Base-by-base conservation (phyloP, 2,888 invertebrate genomes). In the Galerucella pusilla region DNA sequence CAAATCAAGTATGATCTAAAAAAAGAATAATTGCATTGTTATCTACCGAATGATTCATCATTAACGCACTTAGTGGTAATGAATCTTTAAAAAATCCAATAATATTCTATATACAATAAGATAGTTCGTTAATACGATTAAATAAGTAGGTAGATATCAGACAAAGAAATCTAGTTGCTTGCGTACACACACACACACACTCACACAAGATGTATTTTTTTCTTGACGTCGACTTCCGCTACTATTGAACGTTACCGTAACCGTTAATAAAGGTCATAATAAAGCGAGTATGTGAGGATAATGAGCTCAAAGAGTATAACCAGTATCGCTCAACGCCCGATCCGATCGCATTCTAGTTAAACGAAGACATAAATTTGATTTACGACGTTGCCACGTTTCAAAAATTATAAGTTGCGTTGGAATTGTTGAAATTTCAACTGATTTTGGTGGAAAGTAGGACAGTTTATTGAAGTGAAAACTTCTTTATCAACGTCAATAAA, bases 141-240 rank as follows among this genome's bases (percentile, higher is more conserved):
- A 73, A 71, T 73, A 76, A 69, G 68, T 74, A 76, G 71, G 73
- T 75, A 74, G 77, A 76, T 81, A 85, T 85, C 84, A 82, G 82
- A 86, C 86, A 86, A 86, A 86, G 86, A 85, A 84, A 85, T 85
- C 84, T 83, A 79, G 79, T 82, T 85, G 85, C 83, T 83, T 83
- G 85, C 84, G 84, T 70, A 74, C 71, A 14, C 14, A 49, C 49
- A 49, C 12, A n/a, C n/a, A 10, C 10, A 45, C 10, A 45, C 45
- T 61, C 57, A 74, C 71, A 68, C 71, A 71, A 85, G 83, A 83
- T 80, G 80, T 83, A 57, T 57, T 57, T 83, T 85, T 85, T 85
- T 85, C 84, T 84, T 81, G 81, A 83, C 85, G 81, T 81, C 83
- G 81, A 86, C 87, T 87, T 87, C 87, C 87, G 87, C 84, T 86